Base-by-base conservation (phyloP, 2,113 vertebrate species). In the Cebidichthys violaceus region DNA sequence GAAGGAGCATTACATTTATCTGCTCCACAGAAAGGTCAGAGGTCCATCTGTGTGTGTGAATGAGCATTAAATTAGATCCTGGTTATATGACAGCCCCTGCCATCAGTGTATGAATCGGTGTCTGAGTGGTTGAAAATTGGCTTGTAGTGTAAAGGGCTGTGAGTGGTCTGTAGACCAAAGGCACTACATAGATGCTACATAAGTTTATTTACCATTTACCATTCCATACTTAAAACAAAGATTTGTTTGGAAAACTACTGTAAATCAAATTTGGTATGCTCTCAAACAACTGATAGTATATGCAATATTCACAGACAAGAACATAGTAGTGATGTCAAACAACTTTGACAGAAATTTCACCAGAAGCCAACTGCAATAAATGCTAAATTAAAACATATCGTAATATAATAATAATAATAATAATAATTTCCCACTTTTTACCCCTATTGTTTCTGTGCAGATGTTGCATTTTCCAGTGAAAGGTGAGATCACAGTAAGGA, bases 41-140 rank as follows among this genome's bases (percentile, higher is more conserved):
- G 29, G 77, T 76, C 83, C 14, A 35, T 64, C 50, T 54, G 50
- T 52, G 47, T 52, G 18, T 15, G 3, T 45, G 43, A 45, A 37
- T 37, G 43, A 45, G 43, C 13, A 45, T 45, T 54, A 22, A 9
- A 54, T n/a, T 22, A 52, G 50, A n/a, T 54, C 20, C 50, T 54
- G 20, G 9, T 54, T 54, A 54, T 22, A n/a, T n/a, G 50, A 20
- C 20, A 54, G 50, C 18, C 50, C 22, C 18, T 52, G 18, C 18
- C 22, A 54, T 54, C 20, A 22, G 50, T 54, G 20, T 22, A 9
- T n/a, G 20, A 54, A 54, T 54, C 20, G 22, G 20, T 54, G 50
- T n/a, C 2, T 54, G 50, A 54, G 20, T 22, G 50, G 50, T 54
- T 22, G 50, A 9, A 22, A 9, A 54, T 22, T 8, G 50, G 50